Conservation (phyloP, 2,113 vertebrate species). For the Bungarus multicinctus region DNA sequence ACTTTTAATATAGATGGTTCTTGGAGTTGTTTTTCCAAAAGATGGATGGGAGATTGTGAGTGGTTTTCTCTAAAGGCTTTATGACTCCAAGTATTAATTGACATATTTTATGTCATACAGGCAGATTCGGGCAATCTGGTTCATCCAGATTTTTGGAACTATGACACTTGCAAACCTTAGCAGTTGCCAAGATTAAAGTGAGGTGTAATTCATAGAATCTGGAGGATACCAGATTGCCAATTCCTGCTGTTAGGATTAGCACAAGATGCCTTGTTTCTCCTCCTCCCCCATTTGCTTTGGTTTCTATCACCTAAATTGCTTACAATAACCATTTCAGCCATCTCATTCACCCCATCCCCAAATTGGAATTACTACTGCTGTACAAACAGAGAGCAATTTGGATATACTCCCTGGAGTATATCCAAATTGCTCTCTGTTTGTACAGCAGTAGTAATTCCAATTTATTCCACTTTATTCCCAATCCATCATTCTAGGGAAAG, state of each 20-base stretch:
- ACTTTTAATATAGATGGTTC: neutral
- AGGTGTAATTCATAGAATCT: neutral
- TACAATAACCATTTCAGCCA: neutral
- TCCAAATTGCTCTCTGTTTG: neutral
- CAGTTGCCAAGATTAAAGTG: neutral
- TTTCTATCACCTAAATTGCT: neutral
- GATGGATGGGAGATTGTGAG: neutral
- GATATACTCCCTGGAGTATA: neutral
- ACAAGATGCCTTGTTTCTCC: neutral
- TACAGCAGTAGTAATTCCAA: neutral
- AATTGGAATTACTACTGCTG: neutral
- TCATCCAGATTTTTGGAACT: neutral
- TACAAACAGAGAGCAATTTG: neutral
- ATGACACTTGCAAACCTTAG: neutral
- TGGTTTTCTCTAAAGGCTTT: neutral
- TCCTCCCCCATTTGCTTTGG: neutral
- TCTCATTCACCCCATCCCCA: neutral
- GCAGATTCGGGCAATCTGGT: neutral
- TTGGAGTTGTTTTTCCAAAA: neutral
- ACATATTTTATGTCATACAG: neutral
- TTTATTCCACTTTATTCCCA: neutral
- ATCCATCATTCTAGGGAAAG: neutral
- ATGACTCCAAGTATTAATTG: neutral
- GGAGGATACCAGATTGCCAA: neutral
- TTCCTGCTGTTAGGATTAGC: neutral